phyloP scores from a whole-genome alignment of 2,888 invertebrate genomes.

The Alsophila aescularia region DNA sequence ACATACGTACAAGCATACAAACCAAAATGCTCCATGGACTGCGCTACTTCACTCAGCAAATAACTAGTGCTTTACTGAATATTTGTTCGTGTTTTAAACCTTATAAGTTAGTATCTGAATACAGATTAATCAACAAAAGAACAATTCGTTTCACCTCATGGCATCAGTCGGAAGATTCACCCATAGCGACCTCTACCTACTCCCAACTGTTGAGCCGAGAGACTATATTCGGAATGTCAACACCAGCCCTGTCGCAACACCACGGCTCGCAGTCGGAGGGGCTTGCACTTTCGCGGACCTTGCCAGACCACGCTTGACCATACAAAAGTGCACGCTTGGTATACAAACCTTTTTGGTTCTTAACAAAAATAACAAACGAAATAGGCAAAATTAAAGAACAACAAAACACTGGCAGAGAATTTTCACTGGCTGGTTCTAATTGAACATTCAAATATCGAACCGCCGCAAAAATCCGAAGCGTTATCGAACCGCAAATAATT shows the following conservation, averaged over 20 bases:
- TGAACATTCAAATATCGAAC: constrained; percentile 9
- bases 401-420: not conserved
- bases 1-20: no score
- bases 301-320: constrained; percentile 48
- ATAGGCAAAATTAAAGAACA: not conserved
- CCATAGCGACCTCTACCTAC: constrained; percentile 29
- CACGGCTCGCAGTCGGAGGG: constrained; percentile 61
- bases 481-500: not conserved
- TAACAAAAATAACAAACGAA: not conserved
- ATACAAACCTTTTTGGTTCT: constrained; percentile 16
- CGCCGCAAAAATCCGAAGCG: no score
- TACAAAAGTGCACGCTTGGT: constrained; percentile 33
- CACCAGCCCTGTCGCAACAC: constrained; percentile 52
- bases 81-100: no score
- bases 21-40: no score
- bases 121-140: not conserved
- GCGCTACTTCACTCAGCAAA: no score
- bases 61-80: no score
- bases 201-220: constrained; percentile 34
- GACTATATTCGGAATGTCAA: constrained; percentile 40
- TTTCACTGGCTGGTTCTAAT: constrained; percentile 3
- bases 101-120: no score
- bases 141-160: not conserved
- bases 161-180: constrained; percentile 9
- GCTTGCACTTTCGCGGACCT: constrained; percentile 60